phyloP scores from a whole-genome alignment of 1,140 invertebrate genomes.

The Agrypnia vestita region DNA sequence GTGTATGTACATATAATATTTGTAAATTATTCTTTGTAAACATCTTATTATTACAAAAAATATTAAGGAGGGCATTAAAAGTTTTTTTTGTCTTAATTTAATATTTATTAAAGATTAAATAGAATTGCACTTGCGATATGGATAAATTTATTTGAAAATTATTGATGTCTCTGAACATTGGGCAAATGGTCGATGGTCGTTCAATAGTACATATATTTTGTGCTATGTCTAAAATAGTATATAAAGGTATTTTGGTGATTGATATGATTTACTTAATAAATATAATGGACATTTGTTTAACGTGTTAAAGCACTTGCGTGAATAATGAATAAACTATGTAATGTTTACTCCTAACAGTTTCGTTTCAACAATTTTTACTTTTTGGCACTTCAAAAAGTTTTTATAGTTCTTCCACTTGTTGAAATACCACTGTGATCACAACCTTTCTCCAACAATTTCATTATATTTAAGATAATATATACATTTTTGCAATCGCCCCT shows the following conservation, averaged over 20 bases:
- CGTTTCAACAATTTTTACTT: constrained; percentile 51
- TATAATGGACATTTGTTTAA: constrained; percentile 46
- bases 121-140: constrained; percentile 50
- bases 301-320: constrained; percentile 59
- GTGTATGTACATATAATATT: neutral
- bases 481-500: neutral
- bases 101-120: constrained; percentile 39
- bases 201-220: constrained; percentile 47
- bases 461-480: constrained; percentile 31
- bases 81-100: constrained; percentile 7
- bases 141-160: constrained; percentile 35
- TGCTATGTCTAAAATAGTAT: constrained; percentile 50
- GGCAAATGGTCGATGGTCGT: constrained; percentile 29
- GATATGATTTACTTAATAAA: constrained; percentile 42
- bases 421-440: constrained; percentile 56
- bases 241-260: constrained; percentile 40
- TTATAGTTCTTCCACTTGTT: constrained; percentile 44
- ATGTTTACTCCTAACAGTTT: constrained; percentile 39
- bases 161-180: constrained; percentile 34
- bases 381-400: constrained; percentile 58
- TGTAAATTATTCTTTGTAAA: neutral
- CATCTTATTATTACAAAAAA: neutral
- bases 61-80: neutral
- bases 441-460: constrained; percentile 46
- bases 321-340: constrained; percentile 44